Evolutionary conservation across 2,888 invertebrate species (phyloP), one percentile per base, ranked within the genome.

Genomic region (Sminthurinus aureus): DNA sequence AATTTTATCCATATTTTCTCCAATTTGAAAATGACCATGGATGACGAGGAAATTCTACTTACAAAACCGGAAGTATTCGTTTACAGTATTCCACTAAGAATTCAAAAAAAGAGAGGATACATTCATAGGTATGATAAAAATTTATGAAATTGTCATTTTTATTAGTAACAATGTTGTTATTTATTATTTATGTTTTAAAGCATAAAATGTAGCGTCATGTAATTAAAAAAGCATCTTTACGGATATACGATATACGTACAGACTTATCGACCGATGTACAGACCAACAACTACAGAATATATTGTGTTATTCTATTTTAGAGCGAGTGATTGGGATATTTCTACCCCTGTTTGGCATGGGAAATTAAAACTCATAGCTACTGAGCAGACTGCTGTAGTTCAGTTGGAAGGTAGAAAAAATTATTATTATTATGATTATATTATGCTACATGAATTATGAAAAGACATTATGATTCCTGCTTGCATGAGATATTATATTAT

Each of bases 261-360:
- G 3, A 38, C 38, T 38, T 1, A 38, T 6, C 1, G 6, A 38
- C 38, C 38, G 38, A 38, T 38, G 6, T 38, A 38, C 38, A 38
- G 38, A 38, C 38, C 6, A 38, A 38, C 38, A 38, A 38, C 6
- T 38, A n/a, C n/a, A n/a, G n/a, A n/a, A n/a, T 38, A 38, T 69
- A 69, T 58, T 51, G 11, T 77, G 77, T 22, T 67, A 67, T 69
- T 58, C 0, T 18, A 22, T 15, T 20, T 18, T 50, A 83, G 83
- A 58, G 83, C 83, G 9, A 38, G 24, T 12, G 83, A 83, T 58
- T 83, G 83, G 83, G 79, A 83, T 50, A n/a, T 83, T 15, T 4
- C 18, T 11, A 73, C 78, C n/a, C 83, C 83, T 2, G 66, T 9
- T 1, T 71, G 79, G 74, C 13, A n/a, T 22, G 73, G 79, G 26